Conservation (phyloP, 2,113 vertebrate species). For the Eurypyga helias region DNA sequence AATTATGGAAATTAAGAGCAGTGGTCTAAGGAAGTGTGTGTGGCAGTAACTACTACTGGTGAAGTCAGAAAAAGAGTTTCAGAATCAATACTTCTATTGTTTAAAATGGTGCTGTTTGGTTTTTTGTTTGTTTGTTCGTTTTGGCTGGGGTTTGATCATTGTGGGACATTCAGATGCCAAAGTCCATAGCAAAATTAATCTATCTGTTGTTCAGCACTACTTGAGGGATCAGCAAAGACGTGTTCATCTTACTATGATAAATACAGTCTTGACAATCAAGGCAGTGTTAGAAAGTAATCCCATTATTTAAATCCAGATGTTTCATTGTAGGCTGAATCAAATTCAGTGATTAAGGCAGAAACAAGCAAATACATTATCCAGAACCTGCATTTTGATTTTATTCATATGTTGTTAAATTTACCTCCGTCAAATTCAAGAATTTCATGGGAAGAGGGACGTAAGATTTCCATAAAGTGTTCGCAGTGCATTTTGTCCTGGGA, state of each 20-base stretch:
- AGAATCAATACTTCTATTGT: neutral
- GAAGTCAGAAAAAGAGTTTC: neutral
- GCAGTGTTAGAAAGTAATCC: neutral
- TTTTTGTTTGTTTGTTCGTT: neutral
- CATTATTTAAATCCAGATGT: slow-evolving; percentile 33
- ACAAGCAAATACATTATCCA: slow-evolving; percentile 8
- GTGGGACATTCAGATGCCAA: neutral
- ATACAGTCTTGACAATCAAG: slow-evolving; percentile 9
- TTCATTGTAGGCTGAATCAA: slow-evolving; percentile 13
- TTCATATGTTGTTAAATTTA: neutral
- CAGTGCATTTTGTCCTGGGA: neutral
- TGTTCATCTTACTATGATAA: neutral
- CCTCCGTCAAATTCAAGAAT: neutral
- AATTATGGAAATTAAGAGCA: neutral
- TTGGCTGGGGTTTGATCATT: neutral
- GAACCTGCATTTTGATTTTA: neutral
- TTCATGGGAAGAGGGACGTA: neutral
- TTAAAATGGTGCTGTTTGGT: neutral
- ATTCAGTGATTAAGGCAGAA: neutral
- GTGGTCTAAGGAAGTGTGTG: neutral
- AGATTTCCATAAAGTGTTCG: neutral
- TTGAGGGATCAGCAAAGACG: neutral
- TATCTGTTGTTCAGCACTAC: neutral
- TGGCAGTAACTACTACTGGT: neutral
- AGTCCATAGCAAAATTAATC: neutral